Evolutionary conservation across 1,140 invertebrate genomes (phyloP), one percentile per base, ranked within the genome.

Genomic region (Zaprionus capensis): DNA sequence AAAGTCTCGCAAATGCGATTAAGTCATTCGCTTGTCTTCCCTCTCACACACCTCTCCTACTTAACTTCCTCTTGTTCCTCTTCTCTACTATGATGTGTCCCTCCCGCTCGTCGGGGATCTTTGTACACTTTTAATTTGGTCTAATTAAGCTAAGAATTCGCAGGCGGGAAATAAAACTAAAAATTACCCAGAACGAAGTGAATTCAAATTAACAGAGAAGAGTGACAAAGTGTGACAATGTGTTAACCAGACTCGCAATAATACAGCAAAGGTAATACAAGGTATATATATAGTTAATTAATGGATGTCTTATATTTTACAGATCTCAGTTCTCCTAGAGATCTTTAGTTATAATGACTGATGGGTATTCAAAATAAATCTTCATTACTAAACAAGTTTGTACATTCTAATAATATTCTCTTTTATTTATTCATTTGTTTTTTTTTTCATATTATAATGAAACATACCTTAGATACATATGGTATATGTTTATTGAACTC

Each of bases 1-100:
- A 87, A 87, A 88, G 84, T 87, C 84, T 73, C 66, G 53, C 63
- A 87, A 87, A 88, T 81, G 84, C 84, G 84, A 87, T 87, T 83
- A 87, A 87, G 84, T 83, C 84, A 87, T 87, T 88, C 74, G 78
- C 49, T 63, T 73, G 84, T 76, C 74, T 73, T 61, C 59, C 31
- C 41, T 55, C 41, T 44, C 12, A n/a, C n/a, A 44, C 34, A 36
- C 34, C 6, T 44, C 1, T 22, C 34, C 26, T 56, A 26, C 20
- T n/a, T 56, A 24, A 46, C 24, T 53, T 71, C 51, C 63, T 49
- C 34, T 44, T 56, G 34, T 9, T 9, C 28, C 28, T 31, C 64
- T 34, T 34, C 31, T 34, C 31, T 41, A 26, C 28, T 59, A 46
- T 65, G 63, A 49, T 44, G 9, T 49, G 31, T 53, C 57, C 56